These are phyloP conservation scores for Drosophila sordidula DNA, from an alignment of 2,888 invertebrate species.

Conservation along the genomic window DNA sequence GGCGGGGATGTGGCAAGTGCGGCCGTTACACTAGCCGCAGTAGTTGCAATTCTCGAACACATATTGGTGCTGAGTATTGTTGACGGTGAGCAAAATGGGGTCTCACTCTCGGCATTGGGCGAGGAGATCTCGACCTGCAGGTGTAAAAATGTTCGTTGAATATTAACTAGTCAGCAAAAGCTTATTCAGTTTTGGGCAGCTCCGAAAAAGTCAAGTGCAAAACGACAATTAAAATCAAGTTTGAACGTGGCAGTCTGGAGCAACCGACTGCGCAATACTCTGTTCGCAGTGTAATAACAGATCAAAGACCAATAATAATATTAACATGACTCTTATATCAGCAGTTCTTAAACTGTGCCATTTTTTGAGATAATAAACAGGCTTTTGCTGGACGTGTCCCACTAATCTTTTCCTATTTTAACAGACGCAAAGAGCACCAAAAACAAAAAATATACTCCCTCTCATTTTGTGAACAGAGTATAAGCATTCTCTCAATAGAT, in stretches of 20 bases:
- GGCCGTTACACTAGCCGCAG: slow-evolving; percentile 83
- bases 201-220: slow-evolving; percentile 26
- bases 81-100: slow-evolving; percentile 85
- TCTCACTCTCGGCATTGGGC: slow-evolving; percentile 85
- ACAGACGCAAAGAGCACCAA: too few species aligned
- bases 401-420: too few species aligned
- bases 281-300: background rate
- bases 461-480: background rate
- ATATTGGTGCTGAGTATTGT: slow-evolving; percentile 85
- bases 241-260: slow-evolving; percentile 2
- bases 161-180: slow-evolving; percentile 13
- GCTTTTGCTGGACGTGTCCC: too few species aligned
- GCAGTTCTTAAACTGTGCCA: background rate
- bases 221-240: slow-evolving; percentile 10
- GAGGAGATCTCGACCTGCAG: slow-evolving; percentile 85
- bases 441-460: background rate
- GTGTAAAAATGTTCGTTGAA: slow-evolving; percentile 12
- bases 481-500: slow-evolving; percentile 3
- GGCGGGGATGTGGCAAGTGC: slow-evolving; percentile 77
- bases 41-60: slow-evolving; percentile 85
- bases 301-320: background rate
- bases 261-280: background rate
- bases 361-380: background rate
- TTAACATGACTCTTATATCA: too few species aligned
- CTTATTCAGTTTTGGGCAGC: slow-evolving; percentile 13